Evolutionary conservation across 2,797 vertebrate species (phyloP), one percentile per base, ranked within the genome.

Genomic region (Cyprinella venusta): DNA sequence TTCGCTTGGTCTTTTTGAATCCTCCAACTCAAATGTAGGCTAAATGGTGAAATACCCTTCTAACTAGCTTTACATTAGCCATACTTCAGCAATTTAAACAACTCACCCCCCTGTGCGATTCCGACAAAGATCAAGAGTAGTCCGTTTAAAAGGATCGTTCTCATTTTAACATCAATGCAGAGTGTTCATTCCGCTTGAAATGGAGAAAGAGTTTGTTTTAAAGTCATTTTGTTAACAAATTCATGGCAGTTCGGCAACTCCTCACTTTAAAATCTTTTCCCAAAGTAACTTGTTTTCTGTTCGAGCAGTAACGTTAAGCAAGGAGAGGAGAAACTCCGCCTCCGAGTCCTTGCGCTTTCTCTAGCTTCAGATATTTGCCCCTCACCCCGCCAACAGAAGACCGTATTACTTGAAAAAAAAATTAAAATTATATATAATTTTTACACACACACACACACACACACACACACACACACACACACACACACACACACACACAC

Each of bases 71-170:
- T 56, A 8, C n/a, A 59, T 42, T 5, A 65, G 38, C 40, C 48
- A 80, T 54, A 64, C 71, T 69, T 36, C 42, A 64, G 64, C 21
- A 52, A 68, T 65, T 64, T 42, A 33, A 56, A 48, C 65, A 63
- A 52, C 82, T 86, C 86, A 91, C 90, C 90, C 85, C 90, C 90
- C 30, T 85, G 64, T 33, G 86, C 85, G 69, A 83, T 64, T 68
- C 82, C 84, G 52, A 82, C 63, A 13, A 89, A 67, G n/a, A 87
- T 48, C 81, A 75, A 56, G 68, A 88, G 68, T 64, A 89, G 79
- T 80, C 80, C 85, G 80, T 8, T 76, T 26, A 84, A 65, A 84
- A 87, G 74, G 9, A 82, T 42, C 78, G 19, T 48, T 79, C 45
- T 84, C 79, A 85, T 85, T 69, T 78, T 86, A 64, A 79, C 12